These are phyloP conservation scores for Drosophila malerkotliana DNA, from an alignment of 1,140 invertebrate species.

Conservation along the genomic window DNA sequence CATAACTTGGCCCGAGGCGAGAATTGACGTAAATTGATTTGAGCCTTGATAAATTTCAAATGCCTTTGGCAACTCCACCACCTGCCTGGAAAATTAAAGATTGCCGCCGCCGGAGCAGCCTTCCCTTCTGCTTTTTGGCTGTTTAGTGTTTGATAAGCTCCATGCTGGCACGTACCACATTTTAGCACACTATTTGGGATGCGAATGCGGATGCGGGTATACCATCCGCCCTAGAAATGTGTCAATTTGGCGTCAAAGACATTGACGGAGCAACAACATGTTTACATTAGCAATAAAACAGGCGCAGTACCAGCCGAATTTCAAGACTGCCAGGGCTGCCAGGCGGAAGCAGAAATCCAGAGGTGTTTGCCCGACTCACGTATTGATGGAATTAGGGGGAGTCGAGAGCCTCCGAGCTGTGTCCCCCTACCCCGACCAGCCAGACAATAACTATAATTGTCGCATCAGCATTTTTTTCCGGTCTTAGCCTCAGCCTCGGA, in stretches of 20 bases:
- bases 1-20: constrained; percentile 34
- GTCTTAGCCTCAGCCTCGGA: constrained; percentile 2
- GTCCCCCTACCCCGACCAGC: constrained; percentile 43
- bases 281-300: constrained; percentile 78
- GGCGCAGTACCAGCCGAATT: constrained; percentile 57
- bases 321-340: constrained; percentile 39
- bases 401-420: constrained; percentile 3
- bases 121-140: constrained; percentile 19
- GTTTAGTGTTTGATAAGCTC: constrained; percentile 44
- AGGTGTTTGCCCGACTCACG: constrained; percentile 57
- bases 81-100: constrained; percentile 68
- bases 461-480: constrained; percentile 75
- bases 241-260: constrained; percentile 75
- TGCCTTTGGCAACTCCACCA: constrained; percentile 25
- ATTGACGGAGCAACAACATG: constrained; percentile 67
- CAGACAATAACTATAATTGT: constrained; percentile 81
- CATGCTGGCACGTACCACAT: constrained; percentile 49
- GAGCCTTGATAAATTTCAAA: constrained; percentile 57
- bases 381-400: constrained; percentile 26
- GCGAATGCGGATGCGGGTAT: constrained; percentile 23
- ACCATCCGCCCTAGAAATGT: constrained; percentile 56
- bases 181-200: constrained; percentile 74
- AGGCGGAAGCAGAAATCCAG: constrained; percentile 4
- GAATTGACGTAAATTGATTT: constrained; percentile 75
- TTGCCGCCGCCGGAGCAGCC: constrained; percentile 11